Evolutionary conservation across 2,797 vertebrate species (phyloP), one percentile per base, ranked within the genome.

Genomic region (Paguma larvata): DNA sequence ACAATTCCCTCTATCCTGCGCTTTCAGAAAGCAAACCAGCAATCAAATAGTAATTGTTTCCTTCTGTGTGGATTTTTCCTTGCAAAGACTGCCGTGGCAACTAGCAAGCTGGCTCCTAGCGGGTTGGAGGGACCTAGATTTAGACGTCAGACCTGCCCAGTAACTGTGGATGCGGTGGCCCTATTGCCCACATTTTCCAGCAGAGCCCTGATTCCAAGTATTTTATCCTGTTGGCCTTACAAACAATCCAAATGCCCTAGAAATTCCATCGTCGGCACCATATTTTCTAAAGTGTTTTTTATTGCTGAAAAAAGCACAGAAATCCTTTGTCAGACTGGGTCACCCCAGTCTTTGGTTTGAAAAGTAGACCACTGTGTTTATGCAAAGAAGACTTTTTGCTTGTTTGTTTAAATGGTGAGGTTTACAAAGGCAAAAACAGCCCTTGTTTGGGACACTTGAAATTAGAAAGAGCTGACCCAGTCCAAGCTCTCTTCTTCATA

Each of bases 1-100:
- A 78, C 0, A 2, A 41, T 91, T 97, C 95, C 91, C 23, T 93
- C 70, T 89, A 44, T 32, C 89, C 93, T 75, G 38, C 21, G 85
- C 67, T 97, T 97, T 97, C 89, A 91, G 91, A 96, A 97, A 85
- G 88, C 96, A 97, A 97, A 86, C 96, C 85, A 77, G 78, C 92
- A 96, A 95, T 91, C 11, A 96, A 68, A 48, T 63, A 46, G 86
- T 97, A 98, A 98, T 94, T 97, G 96, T 63, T 98, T 96, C 89
- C 85, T 94, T 87, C 87, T 98, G 93, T 96, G 56, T 92, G 86
- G 78, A 56, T 23, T 14, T 97, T 59, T 80, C 70, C 46, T 89
- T 93, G 87, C 51, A 63, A 87, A 93, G 83, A 34, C 67, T 95
- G 67, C 89, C 63, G 5, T 88, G 93, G 87, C 70, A 80, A 93